Percentiles rank a stretch among this genome's conserved stretches.
These are phyloP conservation scores for Bombyx mandarina DNA, from an alignment of 1,140 invertebrate genomes.

Conservation along the genomic window DNA sequence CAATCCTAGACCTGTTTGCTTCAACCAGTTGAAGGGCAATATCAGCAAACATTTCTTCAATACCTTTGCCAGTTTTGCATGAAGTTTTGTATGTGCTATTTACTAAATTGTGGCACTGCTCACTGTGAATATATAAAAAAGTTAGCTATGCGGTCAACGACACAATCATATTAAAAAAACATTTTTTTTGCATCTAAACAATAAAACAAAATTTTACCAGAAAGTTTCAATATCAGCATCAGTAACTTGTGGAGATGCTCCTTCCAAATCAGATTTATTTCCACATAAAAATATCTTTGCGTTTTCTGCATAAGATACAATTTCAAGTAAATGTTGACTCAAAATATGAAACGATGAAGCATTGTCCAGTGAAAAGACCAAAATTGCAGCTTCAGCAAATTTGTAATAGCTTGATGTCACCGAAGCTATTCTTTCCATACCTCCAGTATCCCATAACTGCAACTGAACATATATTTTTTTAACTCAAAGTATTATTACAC, in stretches of 20 bases:
- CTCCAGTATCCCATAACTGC: conserved; percentile 94
- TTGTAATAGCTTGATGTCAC: conserved; percentile 95
- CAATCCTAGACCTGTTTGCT: conserved; percentile 84
- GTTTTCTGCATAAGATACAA: conserved; percentile 93
- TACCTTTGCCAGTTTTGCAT: conserved; percentile 88
- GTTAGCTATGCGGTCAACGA: no score
- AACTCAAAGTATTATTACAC: no score
- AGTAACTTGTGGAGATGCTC: conserved; percentile 80
- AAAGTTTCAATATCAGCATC: conserved; percentile 93
- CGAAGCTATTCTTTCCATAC: conserved; percentile 94
- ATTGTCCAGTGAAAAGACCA: conserved; percentile 92
- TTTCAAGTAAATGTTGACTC: conserved; percentile 91
- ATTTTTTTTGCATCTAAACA: background rate
- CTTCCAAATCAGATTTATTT: conserved; percentile 88
- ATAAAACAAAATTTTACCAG: conserved; percentile 72
- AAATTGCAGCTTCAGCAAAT: conserved; percentile 91
- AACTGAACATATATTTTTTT: conserved; percentile 70
- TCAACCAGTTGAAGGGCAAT: conserved; percentile 85
- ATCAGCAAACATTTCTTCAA: conserved; percentile 92
- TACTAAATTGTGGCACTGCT: conserved; percentile 93
- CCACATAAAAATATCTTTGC: conserved; percentile 94
- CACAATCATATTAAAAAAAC: no score
- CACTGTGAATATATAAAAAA: conserved; percentile 71
- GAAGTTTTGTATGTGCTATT: conserved; percentile 92
- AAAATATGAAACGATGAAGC: conserved; percentile 92